These are phyloP conservation scores for Pseudoips prasinana DNA, from an alignment of 2,888 invertebrate genomes.

Conservation along the genomic window DNA sequence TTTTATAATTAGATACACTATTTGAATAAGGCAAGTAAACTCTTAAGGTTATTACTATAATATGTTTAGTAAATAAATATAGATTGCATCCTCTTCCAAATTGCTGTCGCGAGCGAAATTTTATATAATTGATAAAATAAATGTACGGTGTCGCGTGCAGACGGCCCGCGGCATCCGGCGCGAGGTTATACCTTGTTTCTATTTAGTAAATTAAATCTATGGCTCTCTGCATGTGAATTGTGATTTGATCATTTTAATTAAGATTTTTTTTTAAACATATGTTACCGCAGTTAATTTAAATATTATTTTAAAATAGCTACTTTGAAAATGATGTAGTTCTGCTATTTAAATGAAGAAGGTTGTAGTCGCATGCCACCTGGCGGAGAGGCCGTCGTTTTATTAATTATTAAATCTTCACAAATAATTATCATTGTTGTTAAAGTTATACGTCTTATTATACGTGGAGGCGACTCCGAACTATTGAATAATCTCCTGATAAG, in stretches of 20 bases:
- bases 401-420: background rate
- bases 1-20: conserved; percentile 27
- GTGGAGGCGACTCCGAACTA: conserved; percentile 26
- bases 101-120: no score
- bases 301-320: background rate
- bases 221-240: conserved; percentile 17
- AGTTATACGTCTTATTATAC: conserved; percentile 30
- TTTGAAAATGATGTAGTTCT: background rate
- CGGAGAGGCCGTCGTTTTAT: background rate
- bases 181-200: no score
- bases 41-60: no score
- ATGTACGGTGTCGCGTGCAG: no score
- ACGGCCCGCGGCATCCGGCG: no score
- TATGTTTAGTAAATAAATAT: no score
- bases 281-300: background rate
- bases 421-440: conserved; percentile 25
- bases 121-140: no score
- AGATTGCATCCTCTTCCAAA: no score
- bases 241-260: conserved; percentile 10
- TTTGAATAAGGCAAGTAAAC: conserved; percentile 11
- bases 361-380: background rate
- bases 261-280: conserved; percentile 1
- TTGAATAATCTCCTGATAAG: conserved; percentile 57
- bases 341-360: no score
- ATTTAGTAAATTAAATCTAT: background rate